Conservation (phyloP, 2,888 invertebrate genomes). For the Cephus nigrinus region DNA sequence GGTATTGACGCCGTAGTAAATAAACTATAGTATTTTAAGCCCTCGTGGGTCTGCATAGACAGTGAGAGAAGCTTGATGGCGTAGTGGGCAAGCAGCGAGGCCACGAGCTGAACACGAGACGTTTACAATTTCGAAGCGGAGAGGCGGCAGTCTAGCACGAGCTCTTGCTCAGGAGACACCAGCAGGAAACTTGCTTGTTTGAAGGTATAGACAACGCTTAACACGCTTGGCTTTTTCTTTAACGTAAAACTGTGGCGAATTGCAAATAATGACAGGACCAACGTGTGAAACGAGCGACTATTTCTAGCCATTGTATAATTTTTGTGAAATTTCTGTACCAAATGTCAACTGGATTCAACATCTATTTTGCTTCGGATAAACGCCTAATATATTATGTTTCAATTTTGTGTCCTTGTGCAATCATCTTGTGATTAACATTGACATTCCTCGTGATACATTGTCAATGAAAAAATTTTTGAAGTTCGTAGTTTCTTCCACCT, state of each 20-base stretch:
- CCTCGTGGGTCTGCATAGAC: constrained; percentile 6
- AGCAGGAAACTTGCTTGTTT: constrained; percentile 55
- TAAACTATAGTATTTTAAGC: constrained; percentile 8
- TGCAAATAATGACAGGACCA: background rate
- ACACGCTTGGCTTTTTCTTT: constrained; percentile 14
- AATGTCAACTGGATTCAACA: background rate
- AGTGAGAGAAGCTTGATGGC: constrained; percentile 23
- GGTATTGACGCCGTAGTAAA: constrained; percentile 3
- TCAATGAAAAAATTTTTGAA: background rate
- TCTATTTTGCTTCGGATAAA: background rate
- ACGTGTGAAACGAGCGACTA: background rate
- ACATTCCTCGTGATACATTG: background rate
- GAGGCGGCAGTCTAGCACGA: constrained; percentile 61
- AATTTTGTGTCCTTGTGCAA: background rate
- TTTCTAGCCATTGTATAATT: background rate
- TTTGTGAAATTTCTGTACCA: background rate
- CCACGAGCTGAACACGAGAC: constrained; percentile 35
- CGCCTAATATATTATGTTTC: background rate
- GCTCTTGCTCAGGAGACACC: constrained; percentile 62
- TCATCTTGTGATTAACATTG: background rate
- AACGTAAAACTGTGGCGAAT: constrained; percentile 18
- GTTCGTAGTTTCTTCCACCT: background rate
- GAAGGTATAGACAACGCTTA: constrained; percentile 41
- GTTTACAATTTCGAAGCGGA: constrained; percentile 46
- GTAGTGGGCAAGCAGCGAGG: constrained; percentile 25